These are phyloP conservation scores for Conger conger DNA, from an alignment of 2,113 vertebrate species.

Conservation along the genomic window DNA sequence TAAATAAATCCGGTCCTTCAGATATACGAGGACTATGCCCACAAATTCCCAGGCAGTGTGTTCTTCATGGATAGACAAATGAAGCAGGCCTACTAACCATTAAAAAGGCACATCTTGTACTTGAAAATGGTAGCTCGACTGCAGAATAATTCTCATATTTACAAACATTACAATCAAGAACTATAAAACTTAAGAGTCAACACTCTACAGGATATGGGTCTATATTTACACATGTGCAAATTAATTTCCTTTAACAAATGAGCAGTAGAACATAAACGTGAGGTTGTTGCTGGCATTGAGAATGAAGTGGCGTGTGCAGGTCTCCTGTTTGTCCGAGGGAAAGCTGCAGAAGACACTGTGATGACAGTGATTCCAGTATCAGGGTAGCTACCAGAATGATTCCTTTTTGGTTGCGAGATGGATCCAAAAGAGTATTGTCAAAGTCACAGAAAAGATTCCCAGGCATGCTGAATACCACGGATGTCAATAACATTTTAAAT, in stretches of 20 bases:
- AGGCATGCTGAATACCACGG: neutral
- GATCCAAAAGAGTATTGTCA: neutral
- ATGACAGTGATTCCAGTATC: conserved; percentile 8
- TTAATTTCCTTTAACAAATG: conserved; percentile 60
- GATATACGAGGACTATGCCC: neutral
- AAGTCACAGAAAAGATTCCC: neutral
- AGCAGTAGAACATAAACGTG: conserved; percentile 67
- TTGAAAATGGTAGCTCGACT: conserved; percentile 55
- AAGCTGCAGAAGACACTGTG: conserved; percentile 2
- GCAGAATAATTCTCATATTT: conserved; percentile 46
- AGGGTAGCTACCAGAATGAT: neutral
- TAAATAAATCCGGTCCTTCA: neutral
- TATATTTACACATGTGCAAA: conserved; percentile 78
- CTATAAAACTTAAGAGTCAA: conserved; percentile 32
- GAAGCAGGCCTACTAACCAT: conserved; percentile 39
- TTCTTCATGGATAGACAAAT: conserved; percentile 17
- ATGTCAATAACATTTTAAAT: neutral
- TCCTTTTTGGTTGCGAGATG: neutral
- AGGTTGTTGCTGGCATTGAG: conserved; percentile 75
- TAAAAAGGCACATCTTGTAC: conserved; percentile 69
- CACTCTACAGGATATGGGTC: conserved; percentile 44
- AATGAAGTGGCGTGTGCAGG: conserved; percentile 43
- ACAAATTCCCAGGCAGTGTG: conserved; percentile 4
- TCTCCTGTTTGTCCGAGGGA: conserved; percentile 26
- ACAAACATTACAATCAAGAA: conserved; percentile 51